Percentiles rank a stretch among this genome's conserved stretches.
phyloP scores from a whole-genome alignment of 2,797 vertebrate genomes.

The Coregonus sp. region DNA sequence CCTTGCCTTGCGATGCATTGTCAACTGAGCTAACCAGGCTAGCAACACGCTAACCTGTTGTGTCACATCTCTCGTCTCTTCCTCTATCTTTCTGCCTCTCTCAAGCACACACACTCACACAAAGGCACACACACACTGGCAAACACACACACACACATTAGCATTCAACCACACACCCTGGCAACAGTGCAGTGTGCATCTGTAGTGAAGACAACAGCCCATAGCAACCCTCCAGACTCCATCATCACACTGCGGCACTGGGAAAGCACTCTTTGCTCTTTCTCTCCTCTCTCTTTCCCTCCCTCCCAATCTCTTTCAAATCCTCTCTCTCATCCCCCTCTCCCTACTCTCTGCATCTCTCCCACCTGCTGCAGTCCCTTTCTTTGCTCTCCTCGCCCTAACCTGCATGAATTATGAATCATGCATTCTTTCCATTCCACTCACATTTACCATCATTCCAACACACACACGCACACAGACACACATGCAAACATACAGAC shows the following conservation, averaged over 20 bases:
- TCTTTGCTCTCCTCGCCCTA: background rate
- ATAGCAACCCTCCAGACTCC: conserved; percentile 11
- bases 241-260: conserved; percentile 1
- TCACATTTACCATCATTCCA: background rate
- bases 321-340: background rate
- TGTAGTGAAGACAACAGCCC: conserved; percentile 19
- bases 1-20: background rate
- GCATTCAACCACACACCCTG: background rate
- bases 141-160: conserved; percentile 5
- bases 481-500: too few species aligned
- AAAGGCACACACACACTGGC: background rate
- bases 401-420: conserved; percentile 9
- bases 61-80: too few species aligned
- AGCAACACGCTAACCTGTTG: background rate
- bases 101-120: background rate
- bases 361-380: background rate
- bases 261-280: background rate
- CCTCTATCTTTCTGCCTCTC: background rate
- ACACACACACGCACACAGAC: too few species aligned
- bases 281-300: background rate
- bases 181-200: background rate
- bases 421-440: background rate
- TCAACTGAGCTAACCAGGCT: background rate
- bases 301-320: background rate
- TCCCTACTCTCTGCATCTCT: background rate